A percentile compares a stretch with the other conserved stretches of the same genome.
These are phyloP conservation scores for Orthonychiurus folsomi DNA, from an alignment of 2,888 invertebrate genomes.

Conservation along the genomic window DNA sequence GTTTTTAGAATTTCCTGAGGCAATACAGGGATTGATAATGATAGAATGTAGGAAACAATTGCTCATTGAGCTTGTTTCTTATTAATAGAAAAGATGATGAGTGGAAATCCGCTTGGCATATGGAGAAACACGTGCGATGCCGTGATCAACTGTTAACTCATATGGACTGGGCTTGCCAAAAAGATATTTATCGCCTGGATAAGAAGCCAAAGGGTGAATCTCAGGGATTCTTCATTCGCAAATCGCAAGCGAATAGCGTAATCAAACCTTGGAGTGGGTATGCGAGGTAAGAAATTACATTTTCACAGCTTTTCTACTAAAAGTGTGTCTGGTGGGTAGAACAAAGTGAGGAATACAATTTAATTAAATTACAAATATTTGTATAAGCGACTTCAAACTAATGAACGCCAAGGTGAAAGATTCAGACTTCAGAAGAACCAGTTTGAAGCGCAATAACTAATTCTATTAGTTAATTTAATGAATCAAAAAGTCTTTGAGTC, in stretches of 20 bases:
- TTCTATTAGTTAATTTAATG: no score
- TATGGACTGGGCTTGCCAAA: slow-evolving; percentile 55
- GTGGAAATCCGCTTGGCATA: slow-evolving; percentile 54
- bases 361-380: no score
- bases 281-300: slow-evolving; percentile 24
- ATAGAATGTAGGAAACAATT: no score
- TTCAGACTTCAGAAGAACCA: no score
- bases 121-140: slow-evolving; percentile 52
- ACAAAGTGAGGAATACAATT: slow-evolving; percentile 3
- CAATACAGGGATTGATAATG: no score
- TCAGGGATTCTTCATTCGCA: slow-evolving; percentile 31
- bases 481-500: no score
- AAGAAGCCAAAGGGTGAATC: slow-evolving; percentile 25
- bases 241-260: slow-evolving; percentile 31
- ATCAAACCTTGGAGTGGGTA: slow-evolving; percentile 40
- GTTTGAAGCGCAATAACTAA: no score
- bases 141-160: slow-evolving; percentile 52
- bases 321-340: neutral
- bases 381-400: no score
- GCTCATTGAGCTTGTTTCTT: no score
- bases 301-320: neutral
- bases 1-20: neutral
- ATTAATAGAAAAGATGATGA: slow-evolving; percentile 53
- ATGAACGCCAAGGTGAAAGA: no score
- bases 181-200: slow-evolving; percentile 51